Evolutionary conservation across 2,113 vertebrate species (phyloP).

Genomic region (Nothobranchius furzeri): DNA sequence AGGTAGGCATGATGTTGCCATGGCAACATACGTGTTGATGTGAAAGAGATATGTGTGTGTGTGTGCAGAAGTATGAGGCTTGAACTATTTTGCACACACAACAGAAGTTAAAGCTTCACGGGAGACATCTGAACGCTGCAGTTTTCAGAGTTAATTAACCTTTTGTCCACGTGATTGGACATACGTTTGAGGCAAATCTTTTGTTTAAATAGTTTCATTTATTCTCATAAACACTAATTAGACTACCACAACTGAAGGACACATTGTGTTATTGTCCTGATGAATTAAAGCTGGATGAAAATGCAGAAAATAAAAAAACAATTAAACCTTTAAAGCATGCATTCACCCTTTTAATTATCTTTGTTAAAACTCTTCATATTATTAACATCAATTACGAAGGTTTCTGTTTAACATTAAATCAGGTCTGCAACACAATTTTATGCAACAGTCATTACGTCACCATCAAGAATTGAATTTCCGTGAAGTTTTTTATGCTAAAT

Average conservation of each 20-base stretch:
- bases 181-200: not conserved
- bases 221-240: not conserved
- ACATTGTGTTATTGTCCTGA: not conserved
- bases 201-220: not conserved
- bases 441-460: conserved; percentile 53
- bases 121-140: conserved; percentile 56
- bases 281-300: not conserved
- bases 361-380: conserved; percentile 5
- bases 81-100: conserved; percentile 35
- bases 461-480: conserved; percentile 46
- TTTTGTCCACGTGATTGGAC: conserved; percentile 31
- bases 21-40: conserved; percentile 59
- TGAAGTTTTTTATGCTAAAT: conserved; percentile 50
- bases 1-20: conserved; percentile 65
- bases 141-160: conserved; percentile 65
- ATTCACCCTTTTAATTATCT: not conserved
- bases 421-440: too few species aligned
- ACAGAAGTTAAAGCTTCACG: conserved; percentile 49
- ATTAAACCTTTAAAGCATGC: not conserved
- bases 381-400: too few species aligned
- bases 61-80: conserved; percentile 11
- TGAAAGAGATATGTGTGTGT: conserved; percentile 20
- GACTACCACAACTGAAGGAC: not conserved
- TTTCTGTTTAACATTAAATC: conserved; percentile 14
- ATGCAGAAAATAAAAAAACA: not conserved